phyloP scores from a whole-genome alignment of 2,113 vertebrate species.

The Chaetorhynchus papuensis region DNA sequence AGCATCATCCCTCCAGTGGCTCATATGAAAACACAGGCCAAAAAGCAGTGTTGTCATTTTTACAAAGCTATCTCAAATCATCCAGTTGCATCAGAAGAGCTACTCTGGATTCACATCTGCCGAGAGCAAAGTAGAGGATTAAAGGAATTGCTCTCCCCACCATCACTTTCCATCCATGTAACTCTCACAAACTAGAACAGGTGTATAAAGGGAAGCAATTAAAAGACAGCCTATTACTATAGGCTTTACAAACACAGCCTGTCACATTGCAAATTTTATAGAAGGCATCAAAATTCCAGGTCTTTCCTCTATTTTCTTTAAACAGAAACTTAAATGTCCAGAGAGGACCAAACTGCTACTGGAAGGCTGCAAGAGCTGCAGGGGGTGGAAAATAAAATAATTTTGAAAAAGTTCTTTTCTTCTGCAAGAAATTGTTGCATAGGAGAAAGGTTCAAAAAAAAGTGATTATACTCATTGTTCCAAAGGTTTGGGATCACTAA shows the following conservation, averaged over 20 bases:
- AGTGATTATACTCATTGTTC: neutral
- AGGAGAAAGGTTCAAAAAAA: neutral
- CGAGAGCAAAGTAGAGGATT: neutral
- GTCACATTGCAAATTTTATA: neutral
- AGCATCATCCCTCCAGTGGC: neutral
- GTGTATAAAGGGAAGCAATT: neutral
- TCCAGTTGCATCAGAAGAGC: neutral
- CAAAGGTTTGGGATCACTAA: neutral
- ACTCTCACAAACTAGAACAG: neutral
- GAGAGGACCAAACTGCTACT: neutral
- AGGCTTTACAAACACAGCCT: neutral
- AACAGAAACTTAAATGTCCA: neutral
- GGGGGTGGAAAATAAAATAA: neutral
- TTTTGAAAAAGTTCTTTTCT: neutral
- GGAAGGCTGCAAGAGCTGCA: neutral
- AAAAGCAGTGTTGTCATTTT: neutral
- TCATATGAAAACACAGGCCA: neutral
- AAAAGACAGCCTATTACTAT: fast-evolving
- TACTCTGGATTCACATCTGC: neutral
- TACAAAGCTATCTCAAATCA: neutral
- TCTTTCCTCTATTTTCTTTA: neutral
- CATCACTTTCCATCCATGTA: neutral
- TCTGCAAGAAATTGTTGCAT: neutral
- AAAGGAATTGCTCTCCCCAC: neutral
- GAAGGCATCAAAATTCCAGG: neutral